Evolutionary conservation across 2,888 invertebrate genomes (phyloP).

Genomic region (Eristalis pertinax): DNA sequence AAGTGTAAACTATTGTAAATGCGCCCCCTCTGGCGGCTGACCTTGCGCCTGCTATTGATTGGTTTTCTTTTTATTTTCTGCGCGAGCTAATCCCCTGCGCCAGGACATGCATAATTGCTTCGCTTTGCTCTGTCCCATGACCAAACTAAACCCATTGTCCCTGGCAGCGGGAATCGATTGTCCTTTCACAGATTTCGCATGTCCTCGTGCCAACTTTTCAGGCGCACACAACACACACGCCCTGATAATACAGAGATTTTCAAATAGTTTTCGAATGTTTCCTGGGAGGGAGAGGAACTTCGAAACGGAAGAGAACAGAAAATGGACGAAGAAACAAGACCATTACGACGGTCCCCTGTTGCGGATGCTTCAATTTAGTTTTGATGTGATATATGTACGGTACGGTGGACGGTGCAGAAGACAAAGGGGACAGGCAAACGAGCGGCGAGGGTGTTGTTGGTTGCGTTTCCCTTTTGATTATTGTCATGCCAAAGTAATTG

Average conservation of each 20-base stretch:
- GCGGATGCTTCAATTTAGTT: constrained; percentile 66
- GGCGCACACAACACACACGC: background rate
- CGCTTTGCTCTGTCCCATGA: constrained; percentile 1
- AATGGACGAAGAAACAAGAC: constrained; percentile 42
- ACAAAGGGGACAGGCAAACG: background rate
- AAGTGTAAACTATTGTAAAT: background rate
- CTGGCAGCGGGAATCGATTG: constrained; percentile 47
- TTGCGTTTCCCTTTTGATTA: constrained; percentile 50
- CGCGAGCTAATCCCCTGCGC: constrained; percentile 3
- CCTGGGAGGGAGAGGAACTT: background rate
- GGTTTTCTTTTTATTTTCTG: constrained; percentile 31
- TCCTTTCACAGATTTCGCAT: background rate
- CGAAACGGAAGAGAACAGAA: constrained; percentile 21
- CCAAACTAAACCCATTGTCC: constrained; percentile 35
- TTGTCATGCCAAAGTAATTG: constrained; percentile 41
- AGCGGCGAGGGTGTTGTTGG: background rate
- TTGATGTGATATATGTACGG: constrained; percentile 31
- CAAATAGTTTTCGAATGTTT: constrained; percentile 40
- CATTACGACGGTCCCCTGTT: constrained; percentile 38
- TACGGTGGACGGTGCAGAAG: background rate
- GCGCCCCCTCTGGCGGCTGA: constrained; percentile 9
- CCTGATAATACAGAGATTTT: constrained; percentile 22
- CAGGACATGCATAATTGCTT: constrained; percentile 20
- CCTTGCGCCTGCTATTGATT: constrained; percentile 49
- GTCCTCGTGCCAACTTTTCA: background rate